A percentile compares a stretch with the other conserved stretches of the same genome.
Conservation (phyloP, 2,888 invertebrate genomes). For the Chymomyza fuscimana region DNA sequence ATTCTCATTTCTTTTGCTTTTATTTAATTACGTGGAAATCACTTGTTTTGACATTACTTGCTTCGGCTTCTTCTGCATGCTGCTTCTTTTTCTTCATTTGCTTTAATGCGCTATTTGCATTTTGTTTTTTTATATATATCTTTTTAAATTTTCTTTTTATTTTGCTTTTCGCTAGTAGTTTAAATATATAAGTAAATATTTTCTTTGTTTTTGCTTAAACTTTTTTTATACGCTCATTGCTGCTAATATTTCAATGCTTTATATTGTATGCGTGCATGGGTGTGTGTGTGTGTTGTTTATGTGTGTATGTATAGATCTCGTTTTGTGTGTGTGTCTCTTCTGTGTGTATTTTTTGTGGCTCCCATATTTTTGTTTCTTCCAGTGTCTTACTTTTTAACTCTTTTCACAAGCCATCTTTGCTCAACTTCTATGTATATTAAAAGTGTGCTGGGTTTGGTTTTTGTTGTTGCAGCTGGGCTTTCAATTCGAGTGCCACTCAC, state of each 20-base stretch:
- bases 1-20: slow-evolving; percentile 14
- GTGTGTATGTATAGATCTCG: slow-evolving; percentile 4
- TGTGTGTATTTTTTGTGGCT: slow-evolving; percentile 15
- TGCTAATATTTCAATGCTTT: neutral
- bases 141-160: slow-evolving; percentile 37
- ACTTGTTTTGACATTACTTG: slow-evolving; percentile 32
- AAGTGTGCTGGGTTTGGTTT: slow-evolving; percentile 1
- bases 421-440: slow-evolving; percentile 2
- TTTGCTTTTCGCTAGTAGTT: slow-evolving; percentile 25
- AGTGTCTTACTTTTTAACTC: neutral
- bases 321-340: slow-evolving; percentile 21
- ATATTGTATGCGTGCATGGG: slow-evolving; percentile 16
- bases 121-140: slow-evolving; percentile 24
- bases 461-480: slow-evolving; percentile 38
- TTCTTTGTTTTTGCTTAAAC: slow-evolving; percentile 16
- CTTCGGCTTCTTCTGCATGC: slow-evolving; percentile 31
- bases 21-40: slow-evolving; percentile 14
- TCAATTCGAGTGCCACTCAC: slow-evolving; percentile 74
- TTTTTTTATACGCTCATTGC: slow-evolving; percentile 10
- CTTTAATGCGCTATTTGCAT: slow-evolving; percentile 2
- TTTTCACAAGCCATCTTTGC: neutral
- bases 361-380: neutral
- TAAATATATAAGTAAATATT: slow-evolving; percentile 24
- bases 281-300: slow-evolving; percentile 9
- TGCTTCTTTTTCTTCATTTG: slow-evolving; percentile 11